Percentiles rank a stretch among this genome's conserved stretches.
phyloP scores from a whole-genome alignment of 2,113 vertebrate species.

The Gasterosteus aculeatus region DNA sequence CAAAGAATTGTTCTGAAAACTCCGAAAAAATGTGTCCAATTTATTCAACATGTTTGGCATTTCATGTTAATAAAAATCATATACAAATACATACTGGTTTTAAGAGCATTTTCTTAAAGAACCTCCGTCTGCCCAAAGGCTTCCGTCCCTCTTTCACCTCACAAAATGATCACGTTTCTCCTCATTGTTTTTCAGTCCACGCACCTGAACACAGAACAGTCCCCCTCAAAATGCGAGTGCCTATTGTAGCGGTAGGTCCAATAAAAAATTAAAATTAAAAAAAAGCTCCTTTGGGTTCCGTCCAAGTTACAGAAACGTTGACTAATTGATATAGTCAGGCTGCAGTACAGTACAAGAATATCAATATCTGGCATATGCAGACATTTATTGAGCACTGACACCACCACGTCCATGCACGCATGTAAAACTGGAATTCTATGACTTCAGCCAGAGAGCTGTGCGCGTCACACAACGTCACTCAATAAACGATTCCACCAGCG shows the following conservation, averaged over 20 bases:
- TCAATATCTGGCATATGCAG: not conserved
- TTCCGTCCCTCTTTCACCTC: too few species aligned
- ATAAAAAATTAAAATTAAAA: not conserved
- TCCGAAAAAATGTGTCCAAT: not conserved
- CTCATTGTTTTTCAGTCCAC: not conserved
- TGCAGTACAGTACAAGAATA: not conserved
- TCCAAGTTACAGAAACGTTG: not conserved
- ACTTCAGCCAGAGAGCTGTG: not conserved
- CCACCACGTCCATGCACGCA: not conserved
- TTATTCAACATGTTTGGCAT: constrained; percentile 3
- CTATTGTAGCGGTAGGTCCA: too few species aligned
- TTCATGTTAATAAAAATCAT: not conserved
- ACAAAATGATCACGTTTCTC: not conserved
- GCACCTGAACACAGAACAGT: not conserved
- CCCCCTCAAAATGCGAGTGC: not conserved
- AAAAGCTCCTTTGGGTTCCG: not conserved
- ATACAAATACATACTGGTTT: constrained; percentile 1
- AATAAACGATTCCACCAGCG: not conserved
- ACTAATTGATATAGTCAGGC: not conserved
- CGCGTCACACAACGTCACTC: not conserved
- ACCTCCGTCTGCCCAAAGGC: not conserved
- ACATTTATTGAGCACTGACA: not conserved
- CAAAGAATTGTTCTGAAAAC: not conserved
- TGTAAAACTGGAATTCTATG: not conserved
- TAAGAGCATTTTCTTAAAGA: not conserved